These are phyloP conservation scores for Drosophila anceps DNA, from an alignment of 2,888 invertebrate genomes.

Conservation along the genomic window DNA sequence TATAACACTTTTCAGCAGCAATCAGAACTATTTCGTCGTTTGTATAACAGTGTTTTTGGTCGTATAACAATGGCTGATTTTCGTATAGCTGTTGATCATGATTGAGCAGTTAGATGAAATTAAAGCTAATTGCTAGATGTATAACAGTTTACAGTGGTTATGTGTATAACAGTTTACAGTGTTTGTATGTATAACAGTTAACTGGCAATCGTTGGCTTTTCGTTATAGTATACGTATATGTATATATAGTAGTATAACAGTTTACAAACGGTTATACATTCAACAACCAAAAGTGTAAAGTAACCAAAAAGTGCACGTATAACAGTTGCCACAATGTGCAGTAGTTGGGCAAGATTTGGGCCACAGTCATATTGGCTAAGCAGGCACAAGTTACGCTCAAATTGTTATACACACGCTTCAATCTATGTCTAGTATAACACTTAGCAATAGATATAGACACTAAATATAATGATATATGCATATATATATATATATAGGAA, in stretches of 20 bases:
- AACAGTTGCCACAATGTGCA: slow-evolving; percentile 38
- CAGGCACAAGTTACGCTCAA: slow-evolving; percentile 31
- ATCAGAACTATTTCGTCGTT: slow-evolving; percentile 1
- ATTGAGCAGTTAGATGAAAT: neutral
- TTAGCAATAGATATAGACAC: slow-evolving; percentile 29
- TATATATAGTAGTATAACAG: neutral
- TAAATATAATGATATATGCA: slow-evolving; percentile 18
- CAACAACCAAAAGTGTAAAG: too few relatives aligned
- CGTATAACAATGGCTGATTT: neutral
- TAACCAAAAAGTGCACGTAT: slow-evolving; percentile 22
- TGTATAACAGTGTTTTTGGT: slow-evolving; percentile 1
- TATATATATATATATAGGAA: slow-evolving; percentile 42
- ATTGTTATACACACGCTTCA: slow-evolving; percentile 27
- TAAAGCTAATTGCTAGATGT: neutral
- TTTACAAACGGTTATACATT: neutral
- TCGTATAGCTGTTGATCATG: neutral
- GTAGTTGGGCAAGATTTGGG: slow-evolving; percentile 45
- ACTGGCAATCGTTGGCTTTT: slow-evolving; percentile 4
- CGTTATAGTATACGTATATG: neutral
- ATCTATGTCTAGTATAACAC: slow-evolving; percentile 46
- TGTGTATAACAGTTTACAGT: slow-evolving; percentile 6
- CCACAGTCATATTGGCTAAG: slow-evolving; percentile 43
- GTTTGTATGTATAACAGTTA: neutral
- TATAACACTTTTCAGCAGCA: slow-evolving; percentile 5
- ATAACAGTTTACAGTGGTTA: neutral